Base-by-base conservation (phyloP, 2,888 invertebrate genomes). In the Eupithecia abbreviata region DNA sequence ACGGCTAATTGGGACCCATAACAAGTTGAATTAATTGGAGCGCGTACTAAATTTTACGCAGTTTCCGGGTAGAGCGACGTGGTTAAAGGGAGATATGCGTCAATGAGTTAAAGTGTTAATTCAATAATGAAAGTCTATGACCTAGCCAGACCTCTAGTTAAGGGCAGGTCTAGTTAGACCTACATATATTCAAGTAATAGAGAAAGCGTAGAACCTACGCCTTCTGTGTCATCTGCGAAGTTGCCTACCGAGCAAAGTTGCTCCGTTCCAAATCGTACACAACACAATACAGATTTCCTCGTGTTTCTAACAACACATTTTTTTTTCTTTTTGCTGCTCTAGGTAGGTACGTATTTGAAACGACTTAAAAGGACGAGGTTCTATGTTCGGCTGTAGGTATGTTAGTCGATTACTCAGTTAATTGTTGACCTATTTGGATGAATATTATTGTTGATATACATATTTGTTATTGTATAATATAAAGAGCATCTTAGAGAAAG, bases 1-100 rank as follows among this genome's bases (percentile, higher is more conserved):
- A 74, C 79, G 70, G 66, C 51, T 81, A 82, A 82, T 80, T 77
- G 79, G 80, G 78, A 79, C 76, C 74, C 74, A 73, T 73, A 77
- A 79, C 77, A 77, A 78, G 78, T 78, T 79, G 73, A 76, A 77
- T 74, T 69, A 76, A 74, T 73, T 78, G 71, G 78, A 79, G n/a
- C 76, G 77, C 66, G 71, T 65, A 58, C 69, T 72, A 9, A 74
- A 74, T 70, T 72, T 43, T 68, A 68, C 49, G 51, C 55, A 62
- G 73, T 71, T 72, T 76, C 45, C 51, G 69, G 49, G 10, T 12
- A 15, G 13, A 13, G n/a, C 15, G 41, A 9, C 15, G 42, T 42
- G 66, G 66, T 66, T 66, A 30, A 51, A 51, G 18, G 62, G 62
- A 62, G 4, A 62, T 18, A 30, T 30, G 62, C 30, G 30, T 62